Evolutionary conservation across 2,797 vertebrate species (phyloP), one percentile per base, ranked within the genome.

Genomic region (Muscicapa striata): DNA sequence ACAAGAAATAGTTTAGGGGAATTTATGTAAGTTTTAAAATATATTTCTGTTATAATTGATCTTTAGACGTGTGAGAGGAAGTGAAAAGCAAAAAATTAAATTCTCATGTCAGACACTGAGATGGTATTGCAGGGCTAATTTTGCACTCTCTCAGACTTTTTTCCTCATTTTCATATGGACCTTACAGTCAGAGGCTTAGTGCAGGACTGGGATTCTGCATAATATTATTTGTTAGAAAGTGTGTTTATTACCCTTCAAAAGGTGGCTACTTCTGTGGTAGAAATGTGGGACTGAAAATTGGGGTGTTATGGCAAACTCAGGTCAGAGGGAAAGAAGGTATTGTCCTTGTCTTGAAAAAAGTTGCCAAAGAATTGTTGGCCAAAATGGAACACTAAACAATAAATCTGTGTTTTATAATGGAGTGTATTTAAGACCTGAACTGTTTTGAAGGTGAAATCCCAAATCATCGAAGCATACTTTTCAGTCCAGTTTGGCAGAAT

Each of bases 391-490:
- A 22, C 15, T 24, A 61, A 86, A 32, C 58, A 80, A 49, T 70
- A 89, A 89, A 68, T 30, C 26, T 52, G 12, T 68, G 26, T 61
- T 79, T 87, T 77, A 15, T 41, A 72, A 46, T 54, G 34, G 20
- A 26, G 5, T 26, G 4, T 88, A 13, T 76, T 87, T 66, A 75
- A 78, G 40, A 86, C n/a, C 11, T 84, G 73, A 83, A 74, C 64
- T 68, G 20, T 74, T 94, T 85, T 70, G 79, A 91, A 88, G 83
- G 61, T 84, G 46, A 86, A 88, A 64, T 88, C 54, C 62, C 51
- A 51, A 66, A 45, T 93, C 64, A 43, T 74, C 3, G 32, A 70
- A 59, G n/a, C 27, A 10, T 55, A 6, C 69, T 90, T 88, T 75
- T 78, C 54, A 73, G 90, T 81, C 46, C n/a, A 40, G 59, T 81